Evolutionary conservation across 2,888 invertebrate genomes (phyloP).

Genomic region (Pardosa pseudoannulata): DNA sequence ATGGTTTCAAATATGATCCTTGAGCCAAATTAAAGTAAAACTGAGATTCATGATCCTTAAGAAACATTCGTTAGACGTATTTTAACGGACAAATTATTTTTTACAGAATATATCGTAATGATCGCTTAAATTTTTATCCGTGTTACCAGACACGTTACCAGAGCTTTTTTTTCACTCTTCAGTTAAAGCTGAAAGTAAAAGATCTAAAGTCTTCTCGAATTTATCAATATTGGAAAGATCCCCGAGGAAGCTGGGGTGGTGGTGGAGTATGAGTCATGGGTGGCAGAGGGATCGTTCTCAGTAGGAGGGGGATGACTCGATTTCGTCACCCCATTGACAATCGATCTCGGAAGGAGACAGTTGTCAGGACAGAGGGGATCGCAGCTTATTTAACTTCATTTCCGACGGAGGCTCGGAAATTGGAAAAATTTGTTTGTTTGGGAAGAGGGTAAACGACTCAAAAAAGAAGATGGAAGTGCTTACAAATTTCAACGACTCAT

Average conservation of each 20-base stretch:
- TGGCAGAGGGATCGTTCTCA: neutral
- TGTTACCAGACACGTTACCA: too few relatives aligned
- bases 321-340: slow-evolving; percentile 1
- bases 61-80: too few relatives aligned
- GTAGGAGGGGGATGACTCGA: neutral
- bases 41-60: too few relatives aligned
- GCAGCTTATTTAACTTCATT: neutral
- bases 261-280: neutral
- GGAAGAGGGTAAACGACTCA: neutral
- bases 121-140: too few relatives aligned
- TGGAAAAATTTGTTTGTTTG: neutral
- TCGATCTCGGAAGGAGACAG: neutral
- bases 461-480: too few relatives aligned
- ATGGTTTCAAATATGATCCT: too few relatives aligned
- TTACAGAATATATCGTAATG: too few relatives aligned
- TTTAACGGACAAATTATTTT: too few relatives aligned
- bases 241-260: neutral
- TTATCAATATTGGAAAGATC: neutral
- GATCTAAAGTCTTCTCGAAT: neutral
- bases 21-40: too few relatives aligned
- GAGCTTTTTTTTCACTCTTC: too few relatives aligned
- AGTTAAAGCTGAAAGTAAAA: too few relatives aligned
- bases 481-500: too few relatives aligned
- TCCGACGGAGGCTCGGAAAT: neutral
- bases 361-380: neutral